Percentiles rank a stretch among this genome's conserved stretches.
These are phyloP conservation scores for Microctonus hyperodae DNA, from an alignment of 2,888 invertebrate species.

Conservation along the genomic window DNA sequence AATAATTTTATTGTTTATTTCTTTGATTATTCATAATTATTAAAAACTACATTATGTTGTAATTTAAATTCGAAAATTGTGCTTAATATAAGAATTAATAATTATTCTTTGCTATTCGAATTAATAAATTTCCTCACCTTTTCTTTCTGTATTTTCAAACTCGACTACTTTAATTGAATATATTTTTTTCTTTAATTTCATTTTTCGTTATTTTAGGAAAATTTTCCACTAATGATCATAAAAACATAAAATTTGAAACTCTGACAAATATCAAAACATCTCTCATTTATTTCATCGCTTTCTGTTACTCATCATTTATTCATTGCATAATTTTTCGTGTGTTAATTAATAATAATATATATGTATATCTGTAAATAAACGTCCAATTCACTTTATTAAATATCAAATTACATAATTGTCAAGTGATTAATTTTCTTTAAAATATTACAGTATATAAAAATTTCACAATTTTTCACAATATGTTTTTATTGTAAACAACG, in stretches of 20 bases:
- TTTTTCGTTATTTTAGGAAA: too few species aligned
- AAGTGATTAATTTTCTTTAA: background rate
- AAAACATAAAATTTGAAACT: conserved; percentile 41
- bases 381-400: conserved; percentile 19
- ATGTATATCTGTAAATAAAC: conserved; percentile 11
- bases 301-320: background rate
- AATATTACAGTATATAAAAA: background rate
- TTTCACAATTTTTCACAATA: background rate
- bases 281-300: conserved; percentile 15
- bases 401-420: conserved; percentile 2
- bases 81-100: background rate
- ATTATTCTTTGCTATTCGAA: background rate
- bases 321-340: background rate
- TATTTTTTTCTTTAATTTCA: too few species aligned
- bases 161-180: conserved; percentile 25
- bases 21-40: too few species aligned
- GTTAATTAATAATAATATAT: conserved; percentile 8
- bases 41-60: too few species aligned
- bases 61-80: too few species aligned
- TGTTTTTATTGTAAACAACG: background rate
- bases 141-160: conserved; percentile 9
- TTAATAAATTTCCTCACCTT: background rate
- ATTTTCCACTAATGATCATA: too few species aligned
- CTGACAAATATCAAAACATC: conserved; percentile 41
- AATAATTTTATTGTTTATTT: background rate